phyloP scores from a whole-genome alignment of 2,888 invertebrate genomes.

The Meteorus cinctellus region DNA sequence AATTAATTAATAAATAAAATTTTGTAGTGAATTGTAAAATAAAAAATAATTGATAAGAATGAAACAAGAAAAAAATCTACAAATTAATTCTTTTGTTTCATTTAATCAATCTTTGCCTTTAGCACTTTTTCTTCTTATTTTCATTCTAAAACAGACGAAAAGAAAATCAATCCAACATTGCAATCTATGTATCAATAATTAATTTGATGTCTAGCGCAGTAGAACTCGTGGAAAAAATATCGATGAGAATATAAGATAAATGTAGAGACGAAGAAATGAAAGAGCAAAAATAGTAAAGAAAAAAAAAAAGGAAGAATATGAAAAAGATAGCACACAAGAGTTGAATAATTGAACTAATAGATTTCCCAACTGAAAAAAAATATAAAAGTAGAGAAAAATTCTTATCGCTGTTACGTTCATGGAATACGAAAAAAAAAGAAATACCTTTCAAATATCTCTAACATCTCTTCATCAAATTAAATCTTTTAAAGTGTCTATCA shows the following conservation, averaged over 20 bases:
- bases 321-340: neutral
- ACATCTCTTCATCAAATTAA: neutral
- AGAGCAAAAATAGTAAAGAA: no score
- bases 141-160: neutral
- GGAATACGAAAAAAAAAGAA: neutral
- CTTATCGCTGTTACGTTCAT: neutral
- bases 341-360: constrained; percentile 12
- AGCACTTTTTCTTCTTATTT: no score
- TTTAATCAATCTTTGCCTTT: no score
- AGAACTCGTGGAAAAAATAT: neutral
- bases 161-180: neutral
- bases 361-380: neutral
- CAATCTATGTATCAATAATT: neutral
- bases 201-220: neutral
- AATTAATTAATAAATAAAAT: no score
- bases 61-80: neutral
- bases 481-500: neutral
- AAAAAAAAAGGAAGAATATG: no score
- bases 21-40: no score
- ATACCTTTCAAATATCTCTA: neutral
- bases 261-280: neutral
- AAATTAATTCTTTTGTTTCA: neutral
- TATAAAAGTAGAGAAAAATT: neutral
- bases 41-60: no score
- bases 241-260: constrained; percentile 16